Evolutionary conservation across 1,140 invertebrate genomes (phyloP).

Genomic region (Drosophila pruinosa): DNA sequence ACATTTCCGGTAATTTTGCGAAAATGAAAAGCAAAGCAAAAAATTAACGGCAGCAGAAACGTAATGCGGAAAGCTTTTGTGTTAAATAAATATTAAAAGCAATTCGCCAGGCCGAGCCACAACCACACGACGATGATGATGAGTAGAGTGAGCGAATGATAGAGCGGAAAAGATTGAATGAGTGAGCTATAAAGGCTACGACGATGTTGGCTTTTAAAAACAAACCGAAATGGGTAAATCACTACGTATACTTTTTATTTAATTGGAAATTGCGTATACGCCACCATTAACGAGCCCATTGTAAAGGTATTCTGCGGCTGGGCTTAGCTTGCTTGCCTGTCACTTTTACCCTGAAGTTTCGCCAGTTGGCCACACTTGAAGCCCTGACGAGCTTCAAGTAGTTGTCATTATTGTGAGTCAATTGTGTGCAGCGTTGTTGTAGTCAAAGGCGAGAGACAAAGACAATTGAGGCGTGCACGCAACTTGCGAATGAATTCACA

Average conservation of each 20-base stretch:
- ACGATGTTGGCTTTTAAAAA: conserved; percentile 67
- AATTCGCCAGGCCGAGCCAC: conserved; percentile 59
- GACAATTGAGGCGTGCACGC: conserved; percentile 56
- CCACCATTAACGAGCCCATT: conserved; percentile 72
- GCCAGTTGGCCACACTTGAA: conserved; percentile 15
- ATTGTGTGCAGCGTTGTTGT: conserved; percentile 52
- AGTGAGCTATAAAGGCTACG: conserved; percentile 48
- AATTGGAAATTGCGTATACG: conserved; percentile 76
- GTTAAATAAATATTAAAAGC: conserved; percentile 81
- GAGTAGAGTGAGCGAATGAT: not conserved
- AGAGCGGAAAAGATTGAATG: conserved; percentile 18
- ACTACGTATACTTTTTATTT: conserved; percentile 52
- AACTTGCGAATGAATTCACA: conserved; percentile 45
- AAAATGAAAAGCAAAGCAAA: conserved; percentile 81
- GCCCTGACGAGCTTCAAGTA: conserved; percentile 25
- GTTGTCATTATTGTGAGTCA: conserved; percentile 78
- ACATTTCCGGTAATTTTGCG: conserved; percentile 82
- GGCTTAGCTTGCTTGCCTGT: conserved; percentile 19
- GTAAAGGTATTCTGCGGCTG: conserved; percentile 39
- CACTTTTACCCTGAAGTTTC: not conserved
- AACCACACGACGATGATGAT: conserved; percentile 30
- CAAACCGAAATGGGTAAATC: conserved; percentile 64
- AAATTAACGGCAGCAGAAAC: conserved; percentile 77
- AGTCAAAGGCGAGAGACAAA: conserved; percentile 46
- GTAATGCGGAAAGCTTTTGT: conserved; percentile 80